Evolutionary conservation across 1,140 invertebrate species (phyloP), one percentile per base, ranked within the genome.

Genomic region (Drosophila ananassae): DNA sequence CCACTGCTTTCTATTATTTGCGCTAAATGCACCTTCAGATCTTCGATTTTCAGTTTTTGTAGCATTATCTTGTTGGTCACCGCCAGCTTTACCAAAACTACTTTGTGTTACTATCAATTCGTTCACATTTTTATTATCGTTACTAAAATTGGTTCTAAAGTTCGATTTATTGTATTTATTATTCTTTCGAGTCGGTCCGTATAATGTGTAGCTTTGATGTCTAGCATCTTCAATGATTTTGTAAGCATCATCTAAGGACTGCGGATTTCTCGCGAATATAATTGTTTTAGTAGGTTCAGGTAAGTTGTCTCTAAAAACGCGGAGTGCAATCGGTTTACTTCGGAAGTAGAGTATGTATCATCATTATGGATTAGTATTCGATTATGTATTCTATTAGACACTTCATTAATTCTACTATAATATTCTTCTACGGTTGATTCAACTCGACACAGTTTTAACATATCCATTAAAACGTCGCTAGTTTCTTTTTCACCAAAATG

Each of bases 211-310:
- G 53, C 34, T 41, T 41, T 55, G 34, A 55, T 55, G 53, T 6
- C 50, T 25, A 52, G 28, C 54, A 13, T 55, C 21, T 24, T 57
- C 46, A 34, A 64, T 17, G 17, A 17, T 17, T 17, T 17, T 17
- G 17, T 17, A 17, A 17, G 17, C 17, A 17, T 17, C 17, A 22
- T 69, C 58, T 53, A 69, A 7, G 1, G 46, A 48, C n/a, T 52
- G 9, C 44, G 48, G 66, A 46, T 69, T 56, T 56, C 24, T 56
- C 3, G 39, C 48, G 30, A 68, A 68, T 22, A 68, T 61, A 22
- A 61, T 53, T 5, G 64, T 69, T 61, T 69, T 69, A 30, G 57
- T 69, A 50, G 66, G 58, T 54, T 69, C 41, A 17, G 66, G 37
- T 2, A 69, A 21, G 32, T 62, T 61, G 3, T 69, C 51, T 39